phyloP scores from a whole-genome alignment of 30 jellyfish, hydroid and myxozoan species.

The Pseudorhiza aurosa region DNA sequence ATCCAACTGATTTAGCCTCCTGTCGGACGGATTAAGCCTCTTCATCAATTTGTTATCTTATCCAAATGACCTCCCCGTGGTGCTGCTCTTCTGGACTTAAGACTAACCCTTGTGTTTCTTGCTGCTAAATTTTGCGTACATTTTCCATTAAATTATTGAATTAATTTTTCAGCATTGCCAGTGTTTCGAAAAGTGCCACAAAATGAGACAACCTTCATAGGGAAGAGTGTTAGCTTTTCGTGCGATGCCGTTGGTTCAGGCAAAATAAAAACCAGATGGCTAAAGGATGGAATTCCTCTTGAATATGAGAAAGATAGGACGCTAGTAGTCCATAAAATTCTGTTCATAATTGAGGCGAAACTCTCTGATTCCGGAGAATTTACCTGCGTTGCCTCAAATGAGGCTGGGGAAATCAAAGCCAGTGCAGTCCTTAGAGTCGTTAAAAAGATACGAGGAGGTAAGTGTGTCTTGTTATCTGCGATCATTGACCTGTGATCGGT shows the following conservation, averaged over 20 bases:
- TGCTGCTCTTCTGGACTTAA: no score
- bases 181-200: constrained; percentile 35
- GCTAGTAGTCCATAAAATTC: not conserved
- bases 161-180: constrained; percentile 20
- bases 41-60: no score
- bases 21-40: no score
- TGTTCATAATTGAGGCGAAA: constrained; percentile 5
- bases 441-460: constrained; percentile 17
- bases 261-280: constrained; percentile 12
- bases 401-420: constrained; percentile 32
- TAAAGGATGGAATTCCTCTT: constrained; percentile 26
- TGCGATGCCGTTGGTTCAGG: constrained; percentile 51
- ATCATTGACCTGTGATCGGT: no score
- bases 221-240: not conserved
- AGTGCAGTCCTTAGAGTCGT: constrained; percentile 42
- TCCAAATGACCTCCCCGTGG: no score
- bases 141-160: no score
- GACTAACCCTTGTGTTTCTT: no score
- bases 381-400: constrained; percentile 46
- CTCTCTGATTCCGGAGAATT: constrained; percentile 51
- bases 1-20: no score
- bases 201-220: constrained; percentile 12
- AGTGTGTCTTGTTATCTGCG: no score
- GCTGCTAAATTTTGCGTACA: not conserved
- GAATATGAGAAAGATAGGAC: not conserved